These are phyloP conservation scores for Petrocephalus schoutedeni DNA, from an alignment of 2,797 vertebrate genomes.

Conservation along the genomic window DNA sequence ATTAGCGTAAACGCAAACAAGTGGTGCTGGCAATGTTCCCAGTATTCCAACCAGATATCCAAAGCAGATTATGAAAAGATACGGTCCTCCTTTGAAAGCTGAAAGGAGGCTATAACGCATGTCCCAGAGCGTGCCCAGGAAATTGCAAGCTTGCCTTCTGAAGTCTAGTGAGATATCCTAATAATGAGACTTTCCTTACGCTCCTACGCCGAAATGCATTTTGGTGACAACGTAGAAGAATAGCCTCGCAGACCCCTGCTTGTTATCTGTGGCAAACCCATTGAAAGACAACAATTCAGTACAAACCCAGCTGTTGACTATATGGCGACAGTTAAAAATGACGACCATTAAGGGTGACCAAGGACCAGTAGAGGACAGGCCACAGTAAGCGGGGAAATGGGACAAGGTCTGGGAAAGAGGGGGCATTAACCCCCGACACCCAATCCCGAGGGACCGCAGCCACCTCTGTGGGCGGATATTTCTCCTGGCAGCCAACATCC, in stretches of 20 bases:
- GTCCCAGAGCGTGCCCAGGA: conserved; percentile 44
- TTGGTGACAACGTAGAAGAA: conserved; percentile 31
- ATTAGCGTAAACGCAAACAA: conserved; percentile 48
- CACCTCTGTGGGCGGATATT: background rate
- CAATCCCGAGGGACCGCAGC: background rate
- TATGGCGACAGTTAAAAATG: conserved; percentile 53
- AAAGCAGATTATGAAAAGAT: conserved; percentile 35
- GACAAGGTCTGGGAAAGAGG: background rate
- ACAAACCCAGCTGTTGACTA: conserved; percentile 29
- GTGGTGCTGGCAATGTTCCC: conserved; percentile 43
- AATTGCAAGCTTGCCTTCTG: conserved; percentile 50
- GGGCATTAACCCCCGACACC: background rate
- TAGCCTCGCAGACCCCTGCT: conserved; percentile 4
- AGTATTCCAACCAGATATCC: conserved; percentile 45
- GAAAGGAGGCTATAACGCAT: conserved; percentile 29
- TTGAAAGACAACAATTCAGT: conserved; percentile 40
- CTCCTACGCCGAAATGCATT: conserved; percentile 38
- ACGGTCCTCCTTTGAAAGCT: conserved; percentile 38
- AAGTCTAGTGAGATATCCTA: conserved; percentile 46
- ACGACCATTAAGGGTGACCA: conserved; percentile 48
- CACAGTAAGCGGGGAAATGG: conserved; percentile 40
- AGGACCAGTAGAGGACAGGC: conserved; percentile 37
- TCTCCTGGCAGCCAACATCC: background rate
- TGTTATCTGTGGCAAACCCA: conserved; percentile 38
- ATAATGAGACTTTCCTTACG: conserved; percentile 42